Conservation (phyloP, 2,113 vertebrate genomes). For the Greenwoodochromis staneri region DNA sequence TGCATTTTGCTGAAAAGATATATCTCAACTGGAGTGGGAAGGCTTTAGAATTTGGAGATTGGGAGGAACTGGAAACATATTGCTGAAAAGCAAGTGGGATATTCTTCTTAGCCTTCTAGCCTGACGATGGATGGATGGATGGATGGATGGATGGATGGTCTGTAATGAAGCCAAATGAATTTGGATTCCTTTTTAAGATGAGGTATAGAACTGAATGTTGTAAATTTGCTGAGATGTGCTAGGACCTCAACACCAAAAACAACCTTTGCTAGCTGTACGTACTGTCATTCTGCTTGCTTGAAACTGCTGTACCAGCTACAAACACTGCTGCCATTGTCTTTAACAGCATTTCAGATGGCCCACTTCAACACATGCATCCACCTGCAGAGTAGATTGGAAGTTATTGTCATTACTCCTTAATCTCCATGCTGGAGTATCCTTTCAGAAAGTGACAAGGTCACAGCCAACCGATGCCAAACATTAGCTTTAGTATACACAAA, state of each 20-base stretch:
- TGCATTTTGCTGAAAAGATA: neutral
- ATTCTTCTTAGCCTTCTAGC: neutral
- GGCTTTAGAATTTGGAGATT: accelerated
- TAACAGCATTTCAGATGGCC: neutral
- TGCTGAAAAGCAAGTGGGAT: neutral
- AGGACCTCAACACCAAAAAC: neutral
- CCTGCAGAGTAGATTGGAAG: neutral
- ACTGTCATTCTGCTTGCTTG: neutral
- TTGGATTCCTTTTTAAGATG: neutral
- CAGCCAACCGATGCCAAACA: neutral
- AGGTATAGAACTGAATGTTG: accelerated
- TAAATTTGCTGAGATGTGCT: neutral
- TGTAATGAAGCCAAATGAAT: too few relatives aligned
- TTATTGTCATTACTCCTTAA: neutral
- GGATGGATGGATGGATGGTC: accelerated
- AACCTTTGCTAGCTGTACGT: neutral
- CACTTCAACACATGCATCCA: neutral
- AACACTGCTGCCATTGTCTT: neutral
- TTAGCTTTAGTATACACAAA: neutral
- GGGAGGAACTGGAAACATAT: neutral
- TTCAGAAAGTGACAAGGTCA: neutral
- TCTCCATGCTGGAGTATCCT: neutral
- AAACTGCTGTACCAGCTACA: neutral
- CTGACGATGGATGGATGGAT: neutral
- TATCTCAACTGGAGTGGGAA: accelerated